These are phyloP conservation scores for Pseudorhiza aurosa DNA, from an alignment of 30 jellyfish, hydroid and myxozoan species.

Conservation along the genomic window DNA sequence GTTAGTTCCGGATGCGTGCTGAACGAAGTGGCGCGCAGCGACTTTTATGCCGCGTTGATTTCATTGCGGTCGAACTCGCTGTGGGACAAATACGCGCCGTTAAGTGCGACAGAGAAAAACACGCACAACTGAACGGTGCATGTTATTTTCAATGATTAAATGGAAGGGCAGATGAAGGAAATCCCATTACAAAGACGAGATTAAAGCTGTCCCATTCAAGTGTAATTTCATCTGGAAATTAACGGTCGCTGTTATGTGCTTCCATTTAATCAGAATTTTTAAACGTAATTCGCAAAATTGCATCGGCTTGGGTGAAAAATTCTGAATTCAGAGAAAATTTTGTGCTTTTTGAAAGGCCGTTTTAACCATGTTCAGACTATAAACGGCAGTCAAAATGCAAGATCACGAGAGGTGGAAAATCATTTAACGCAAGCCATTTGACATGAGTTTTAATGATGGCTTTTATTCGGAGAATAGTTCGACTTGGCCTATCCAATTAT, in stretches of 20 bases:
- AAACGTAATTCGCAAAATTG: background rate
- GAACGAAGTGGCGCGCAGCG: background rate
- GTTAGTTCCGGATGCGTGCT: background rate
- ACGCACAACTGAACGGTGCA: background rate
- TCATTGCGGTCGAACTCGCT: no score
- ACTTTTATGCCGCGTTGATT: no score
- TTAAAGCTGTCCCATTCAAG: background rate
- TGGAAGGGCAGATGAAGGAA: constrained; percentile 15
- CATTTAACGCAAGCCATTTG: no score
- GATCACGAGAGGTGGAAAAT: no score
- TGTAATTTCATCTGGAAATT: constrained; percentile 7
- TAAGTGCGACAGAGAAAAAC: background rate
- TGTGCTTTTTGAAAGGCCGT: no score
- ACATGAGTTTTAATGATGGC: no score
- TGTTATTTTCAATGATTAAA: background rate
- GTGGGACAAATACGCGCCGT: background rate
- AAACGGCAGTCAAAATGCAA: no score
- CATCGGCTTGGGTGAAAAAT: no score
- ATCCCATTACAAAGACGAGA: constrained; percentile 29
- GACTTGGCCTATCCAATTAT: no score
- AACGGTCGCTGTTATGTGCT: background rate
- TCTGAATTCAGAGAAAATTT: no score
- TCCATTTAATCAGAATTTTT: background rate
- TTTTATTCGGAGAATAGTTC: no score
- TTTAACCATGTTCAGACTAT: no score